These are phyloP conservation scores for Agelastica alni DNA, from an alignment of 2,888 invertebrate species.

Conservation along the genomic window DNA sequence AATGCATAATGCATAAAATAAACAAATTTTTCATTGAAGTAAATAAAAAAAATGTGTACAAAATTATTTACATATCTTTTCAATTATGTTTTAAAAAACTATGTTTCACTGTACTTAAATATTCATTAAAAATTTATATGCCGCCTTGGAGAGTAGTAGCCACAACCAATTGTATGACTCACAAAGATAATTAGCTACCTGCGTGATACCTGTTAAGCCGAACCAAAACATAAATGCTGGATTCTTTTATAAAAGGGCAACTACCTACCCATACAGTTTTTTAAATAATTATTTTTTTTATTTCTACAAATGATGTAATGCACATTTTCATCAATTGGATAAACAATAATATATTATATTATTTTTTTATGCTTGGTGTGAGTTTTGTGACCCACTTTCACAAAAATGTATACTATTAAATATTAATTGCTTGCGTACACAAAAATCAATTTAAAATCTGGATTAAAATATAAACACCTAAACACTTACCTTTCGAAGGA, in stretches of 20 bases:
- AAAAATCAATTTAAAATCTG: no score
- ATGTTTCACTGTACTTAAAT: no score
- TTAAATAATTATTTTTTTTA: conserved; percentile 2
- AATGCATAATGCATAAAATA: no score
- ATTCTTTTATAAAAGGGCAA: background rate
- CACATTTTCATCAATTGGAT: background rate
- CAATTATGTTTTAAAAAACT: no score
- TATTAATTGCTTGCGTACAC: conserved; percentile 19
- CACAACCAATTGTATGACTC: conserved; percentile 18
- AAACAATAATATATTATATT: conserved; percentile 13
- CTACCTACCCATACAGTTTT: conserved; percentile 1
- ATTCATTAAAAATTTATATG: no score
- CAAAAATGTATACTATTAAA: conserved; percentile 17
- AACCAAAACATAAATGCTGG: conserved; percentile 14
- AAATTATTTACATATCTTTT: no score
- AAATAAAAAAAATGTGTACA: no score
- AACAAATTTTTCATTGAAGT: no score
- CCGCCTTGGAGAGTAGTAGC: no score
- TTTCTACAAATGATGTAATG: conserved; percentile 2
- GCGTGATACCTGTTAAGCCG: conserved; percentile 12
- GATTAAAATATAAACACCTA: no score
- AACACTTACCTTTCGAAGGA: conserved; percentile 7
- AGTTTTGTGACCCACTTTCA: conserved; percentile 30
- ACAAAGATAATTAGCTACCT: conserved; percentile 8
- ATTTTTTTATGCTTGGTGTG: conserved; percentile 24